Evolutionary conservation across 2,113 vertebrate species (phyloP), one percentile per base, ranked within the genome.

Genomic region (Poecilia latipinna): DNA sequence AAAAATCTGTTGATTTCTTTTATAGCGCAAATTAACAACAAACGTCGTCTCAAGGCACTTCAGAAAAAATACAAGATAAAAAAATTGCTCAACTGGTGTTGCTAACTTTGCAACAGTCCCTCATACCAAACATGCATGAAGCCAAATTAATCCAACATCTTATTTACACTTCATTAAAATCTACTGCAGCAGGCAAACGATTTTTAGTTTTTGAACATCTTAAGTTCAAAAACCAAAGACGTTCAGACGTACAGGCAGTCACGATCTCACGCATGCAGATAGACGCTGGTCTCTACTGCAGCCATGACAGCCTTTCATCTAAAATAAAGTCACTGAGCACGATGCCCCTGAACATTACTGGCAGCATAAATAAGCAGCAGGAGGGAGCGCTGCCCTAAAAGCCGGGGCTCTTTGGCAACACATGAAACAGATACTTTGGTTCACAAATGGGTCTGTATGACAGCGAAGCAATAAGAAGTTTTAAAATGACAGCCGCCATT

Each of bases 371-470:
- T 78, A 75, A 72, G 12, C 0, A 84, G 71, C 39, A 84, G 74
- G 66, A 42, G 72, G 63, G 66, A 84, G 70, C 68, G 65, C 32
- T 70, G 61, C 66, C 61, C 65, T 74, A 70, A 72, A 82, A 61
- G 75, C 44, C 63, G 66, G 28, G 71, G 72, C 19, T 6, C 15
- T 61, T 51, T 76, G 76, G 80, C 65, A 75, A 29, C 39, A 2
- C 33, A 89, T 83, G 57, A 84, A 71, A 75, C 54, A n/a, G 32
- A 68, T 77, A 61, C 28, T 70, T 79, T n/a, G 60, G 66, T 81
- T 57, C 19, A 77, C 31, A 65, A 67, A 85, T 39, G 61, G 64
- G 64, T 54, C 65, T 0, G 1, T 42, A 72, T 51, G 62, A 77
- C 83, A 65, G 66, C 10, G 1, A 80, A 77, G 74, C 32, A 70